Evolutionary conservation across 2,797 vertebrate genomes (phyloP).

Genomic region (Decapterus maruadsi): DNA sequence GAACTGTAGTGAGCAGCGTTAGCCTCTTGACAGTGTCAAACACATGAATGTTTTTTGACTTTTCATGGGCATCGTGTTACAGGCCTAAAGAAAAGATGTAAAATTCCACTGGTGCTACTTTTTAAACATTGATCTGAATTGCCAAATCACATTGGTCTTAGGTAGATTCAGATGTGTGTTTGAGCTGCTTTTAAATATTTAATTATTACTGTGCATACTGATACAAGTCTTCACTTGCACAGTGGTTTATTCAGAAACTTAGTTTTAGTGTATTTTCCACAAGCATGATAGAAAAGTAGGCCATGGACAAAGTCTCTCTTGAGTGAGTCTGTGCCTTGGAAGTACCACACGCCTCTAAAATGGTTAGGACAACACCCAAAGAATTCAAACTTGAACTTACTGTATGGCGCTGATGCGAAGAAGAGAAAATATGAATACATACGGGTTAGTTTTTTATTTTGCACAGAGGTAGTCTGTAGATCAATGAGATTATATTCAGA

Average conservation of each 20-base stretch:
- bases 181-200: slow-evolving; percentile 26
- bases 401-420: background rate
- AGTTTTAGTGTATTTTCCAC: slow-evolving; percentile 43
- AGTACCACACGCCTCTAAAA: slow-evolving; percentile 25
- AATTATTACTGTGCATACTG: slow-evolving; percentile 27
- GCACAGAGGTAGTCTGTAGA: background rate
- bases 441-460: background rate
- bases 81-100: background rate
- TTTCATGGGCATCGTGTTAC: slow-evolving; percentile 10
- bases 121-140: slow-evolving; percentile 24
- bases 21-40: slow-evolving; percentile 36
- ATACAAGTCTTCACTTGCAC: slow-evolving; percentile 38
- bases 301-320: slow-evolving; percentile 17
- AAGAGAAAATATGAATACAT: slow-evolving; percentile 11
- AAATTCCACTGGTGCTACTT: slow-evolving; percentile 1
- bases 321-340: background rate
- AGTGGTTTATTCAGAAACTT: slow-evolving; percentile 33
- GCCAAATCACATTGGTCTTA: background rate
- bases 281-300: slow-evolving; percentile 32
- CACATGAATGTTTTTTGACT: slow-evolving; percentile 12
- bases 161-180: background rate
- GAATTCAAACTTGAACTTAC: slow-evolving; percentile 22
- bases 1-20: slow-evolving; percentile 42
- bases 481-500: background rate
- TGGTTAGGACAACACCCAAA: slow-evolving; percentile 7